A percentile compares a stretch with the other conserved stretches of the same genome.
These are phyloP conservation scores for Graphium colonna DNA, from an alignment of 2,888 invertebrate species.

Conservation along the genomic window DNA sequence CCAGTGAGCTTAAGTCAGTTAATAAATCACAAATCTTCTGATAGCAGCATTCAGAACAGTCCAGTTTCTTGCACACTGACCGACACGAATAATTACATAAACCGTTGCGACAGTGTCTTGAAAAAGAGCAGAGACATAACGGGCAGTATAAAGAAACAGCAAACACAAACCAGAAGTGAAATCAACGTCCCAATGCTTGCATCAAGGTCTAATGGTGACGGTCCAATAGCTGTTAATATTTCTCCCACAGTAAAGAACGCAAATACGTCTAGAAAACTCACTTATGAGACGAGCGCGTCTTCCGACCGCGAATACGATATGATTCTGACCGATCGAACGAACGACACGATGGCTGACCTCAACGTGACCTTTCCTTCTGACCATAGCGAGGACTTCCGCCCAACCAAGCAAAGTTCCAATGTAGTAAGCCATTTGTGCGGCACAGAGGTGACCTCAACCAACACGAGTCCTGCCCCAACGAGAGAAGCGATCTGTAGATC, in stretches of 20 bases:
- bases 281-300: constrained; percentile 57
- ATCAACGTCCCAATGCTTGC: constrained; percentile 30
- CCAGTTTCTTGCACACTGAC: constrained; percentile 50
- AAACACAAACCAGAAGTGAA: constrained; percentile 20
- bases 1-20: constrained; percentile 70
- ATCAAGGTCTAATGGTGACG: constrained; percentile 40
- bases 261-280: constrained; percentile 46
- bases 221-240: constrained; percentile 38
- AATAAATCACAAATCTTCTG: constrained; percentile 51
- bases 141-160: constrained; percentile 50
- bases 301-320: constrained; percentile 58
- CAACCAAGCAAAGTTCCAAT: constrained; percentile 29
- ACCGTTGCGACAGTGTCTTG: constrained; percentile 55
- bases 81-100: constrained; percentile 57
- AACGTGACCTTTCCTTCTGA: constrained; percentile 72
- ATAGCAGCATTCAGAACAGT: constrained; percentile 34
- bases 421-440: constrained; percentile 26
- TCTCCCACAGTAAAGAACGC: constrained; percentile 44
- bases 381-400: constrained; percentile 46
- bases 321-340: constrained; percentile 67
- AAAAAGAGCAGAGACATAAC: constrained; percentile 62
- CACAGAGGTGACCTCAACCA: constrained; percentile 33
- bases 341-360: constrained; percentile 71
- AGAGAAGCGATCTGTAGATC: constrained; percentile 30
- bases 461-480: constrained; percentile 29